A percentile compares a stretch with the other conserved stretches of the same genome.
These are phyloP conservation scores for Lasioglossum oenotherae DNA, from an alignment of 2,888 invertebrate genomes.

Conservation along the genomic window DNA sequence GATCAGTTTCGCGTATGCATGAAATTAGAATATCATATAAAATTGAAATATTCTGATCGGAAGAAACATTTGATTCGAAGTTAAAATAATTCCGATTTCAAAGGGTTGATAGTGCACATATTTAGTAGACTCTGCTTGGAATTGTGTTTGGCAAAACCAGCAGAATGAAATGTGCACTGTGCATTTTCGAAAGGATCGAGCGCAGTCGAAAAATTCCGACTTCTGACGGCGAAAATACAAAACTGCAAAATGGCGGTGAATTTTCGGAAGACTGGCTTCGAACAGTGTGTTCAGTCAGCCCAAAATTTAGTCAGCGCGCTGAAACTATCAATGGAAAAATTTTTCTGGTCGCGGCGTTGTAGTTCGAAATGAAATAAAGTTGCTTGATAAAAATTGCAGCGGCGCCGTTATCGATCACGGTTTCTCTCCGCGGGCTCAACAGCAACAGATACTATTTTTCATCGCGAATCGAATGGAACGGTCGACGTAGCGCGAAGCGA, in stretches of 20 bases:
- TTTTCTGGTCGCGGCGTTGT: background rate
- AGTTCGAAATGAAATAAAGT: background rate
- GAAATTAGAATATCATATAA: background rate
- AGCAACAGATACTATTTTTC: slow-evolving; percentile 16
- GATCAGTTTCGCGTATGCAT: too few species aligned
- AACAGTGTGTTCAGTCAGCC: background rate
- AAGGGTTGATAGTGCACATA: background rate
- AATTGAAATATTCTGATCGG: background rate
- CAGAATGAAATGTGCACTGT: background rate
- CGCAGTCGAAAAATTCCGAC: background rate
- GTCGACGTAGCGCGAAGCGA: slow-evolving; percentile 29
- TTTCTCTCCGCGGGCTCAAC: background rate
- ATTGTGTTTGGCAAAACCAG: background rate
- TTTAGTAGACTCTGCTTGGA: background rate
- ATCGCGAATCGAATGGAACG: slow-evolving; percentile 15
- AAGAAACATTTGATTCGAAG: background rate
- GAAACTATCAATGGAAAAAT: background rate
- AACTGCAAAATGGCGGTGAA: background rate
- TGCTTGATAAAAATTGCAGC: background rate
- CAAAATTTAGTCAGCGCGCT: background rate
- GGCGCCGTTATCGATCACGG: background rate
- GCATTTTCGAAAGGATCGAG: background rate
- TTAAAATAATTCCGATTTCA: background rate
- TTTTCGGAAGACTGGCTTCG: background rate
- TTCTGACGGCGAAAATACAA: background rate